Conservation (phyloP, 2,888 invertebrate species). For the Rhamnusium bicolor region DNA sequence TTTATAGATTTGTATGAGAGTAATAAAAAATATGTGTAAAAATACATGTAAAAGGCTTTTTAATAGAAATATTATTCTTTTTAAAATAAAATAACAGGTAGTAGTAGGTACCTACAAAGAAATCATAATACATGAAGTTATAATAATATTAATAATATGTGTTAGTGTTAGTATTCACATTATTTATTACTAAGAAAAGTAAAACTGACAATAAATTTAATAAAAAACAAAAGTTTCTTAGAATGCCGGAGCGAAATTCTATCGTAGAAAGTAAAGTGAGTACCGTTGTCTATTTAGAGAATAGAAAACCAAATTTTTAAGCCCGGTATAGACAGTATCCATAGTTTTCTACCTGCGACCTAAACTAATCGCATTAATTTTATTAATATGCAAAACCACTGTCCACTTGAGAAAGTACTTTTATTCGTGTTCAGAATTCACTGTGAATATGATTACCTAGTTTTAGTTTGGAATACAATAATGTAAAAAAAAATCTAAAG, state of each 20-base stretch:
- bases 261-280: conserved; percentile 24
- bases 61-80: too few relatives aligned
- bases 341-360: conserved; percentile 3
- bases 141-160: too few relatives aligned
- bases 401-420: conserved; percentile 45
- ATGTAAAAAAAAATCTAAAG: neutral
- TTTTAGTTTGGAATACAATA: neutral
- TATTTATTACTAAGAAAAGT: neutral
- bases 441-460: neutral
- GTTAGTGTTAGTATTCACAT: too few relatives aligned
- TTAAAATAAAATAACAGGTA: too few relatives aligned
- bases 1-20: too few relatives aligned
- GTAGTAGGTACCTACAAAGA: too few relatives aligned
- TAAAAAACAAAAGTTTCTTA: conserved; percentile 11
- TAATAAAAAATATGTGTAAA: too few relatives aligned
- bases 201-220: neutral
- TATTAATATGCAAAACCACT: conserved; percentile 37
- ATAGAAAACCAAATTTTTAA: conserved; percentile 14
- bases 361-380: neutral
- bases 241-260: neutral
- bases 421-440: conserved; percentile 35
- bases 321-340: neutral
- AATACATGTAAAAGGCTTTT: too few relatives aligned
- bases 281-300: conserved; percentile 8
- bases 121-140: too few relatives aligned